Percentiles rank a stretch among this genome's conserved stretches.
These are phyloP conservation scores for Platypus cylindrus DNA, from an alignment of 2,888 invertebrate species.

Conservation along the genomic window DNA sequence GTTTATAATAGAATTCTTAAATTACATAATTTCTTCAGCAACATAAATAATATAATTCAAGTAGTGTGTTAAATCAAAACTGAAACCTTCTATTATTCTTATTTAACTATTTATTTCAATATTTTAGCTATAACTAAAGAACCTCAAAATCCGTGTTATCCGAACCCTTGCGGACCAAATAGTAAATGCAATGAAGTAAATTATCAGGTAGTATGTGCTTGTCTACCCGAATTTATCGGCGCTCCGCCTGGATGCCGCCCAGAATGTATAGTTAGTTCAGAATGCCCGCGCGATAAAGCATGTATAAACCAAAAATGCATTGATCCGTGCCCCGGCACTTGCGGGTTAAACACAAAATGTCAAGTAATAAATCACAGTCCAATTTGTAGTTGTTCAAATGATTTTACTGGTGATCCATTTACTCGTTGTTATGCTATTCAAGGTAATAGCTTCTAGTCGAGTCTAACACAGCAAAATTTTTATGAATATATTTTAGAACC, in stretches of 20 bases:
- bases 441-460: conserved; percentile 21
- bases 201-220: conserved; percentile 67
- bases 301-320: conserved; percentile 71
- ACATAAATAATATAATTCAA: too few relatives aligned
- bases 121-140: conserved; percentile 16
- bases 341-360: conserved; percentile 66
- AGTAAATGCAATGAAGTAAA: conserved; percentile 64
- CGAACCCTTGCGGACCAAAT: conserved; percentile 70
- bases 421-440: conserved; percentile 51
- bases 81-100: too few relatives aligned
- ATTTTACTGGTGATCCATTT: conserved; percentile 70
- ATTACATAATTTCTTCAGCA: too few relatives aligned
- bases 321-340: conserved; percentile 71
- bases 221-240: conserved; percentile 56
- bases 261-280: conserved; percentile 71
- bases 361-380: conserved; percentile 72
- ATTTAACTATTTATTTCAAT: conserved; percentile 2
- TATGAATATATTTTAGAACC: conserved; percentile 19
- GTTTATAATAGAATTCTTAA: neutral
- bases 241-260: conserved; percentile 70
- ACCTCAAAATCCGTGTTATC: conserved; percentile 52
- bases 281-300: conserved; percentile 65
- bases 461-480: neutral
- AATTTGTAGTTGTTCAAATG: conserved; percentile 61
- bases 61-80: too few relatives aligned